phyloP scores from a whole-genome alignment of 2,888 invertebrate species.

The Calliphora vomitoria region DNA sequence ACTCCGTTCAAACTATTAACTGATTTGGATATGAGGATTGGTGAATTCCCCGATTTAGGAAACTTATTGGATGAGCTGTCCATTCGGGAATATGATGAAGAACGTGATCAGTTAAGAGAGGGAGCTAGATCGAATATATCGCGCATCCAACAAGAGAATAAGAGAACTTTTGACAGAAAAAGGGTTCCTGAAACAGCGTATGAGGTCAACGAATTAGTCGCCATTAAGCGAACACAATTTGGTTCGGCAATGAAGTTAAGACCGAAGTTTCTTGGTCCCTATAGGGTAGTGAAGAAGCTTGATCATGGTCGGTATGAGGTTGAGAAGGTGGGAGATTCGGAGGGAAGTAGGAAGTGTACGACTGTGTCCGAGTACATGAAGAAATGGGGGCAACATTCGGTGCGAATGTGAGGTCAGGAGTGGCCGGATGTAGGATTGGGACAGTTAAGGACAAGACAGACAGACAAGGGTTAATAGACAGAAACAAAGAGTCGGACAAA shows the following conservation, averaged over 20 bases:
- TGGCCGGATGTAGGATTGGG: no score
- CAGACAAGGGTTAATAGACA: no score
- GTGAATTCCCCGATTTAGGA: background rate
- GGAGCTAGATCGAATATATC: slow-evolving; percentile 30
- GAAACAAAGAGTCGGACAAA: no score
- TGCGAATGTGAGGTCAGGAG: no score
- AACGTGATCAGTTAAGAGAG: slow-evolving; percentile 26
- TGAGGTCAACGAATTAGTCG: background rate
- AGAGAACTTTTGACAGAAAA: slow-evolving; percentile 12
- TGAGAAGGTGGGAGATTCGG: slow-evolving; percentile 20
- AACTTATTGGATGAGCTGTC: background rate
- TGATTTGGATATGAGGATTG: background rate
- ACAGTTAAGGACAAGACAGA: no score
- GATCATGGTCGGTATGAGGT: slow-evolving; percentile 34
- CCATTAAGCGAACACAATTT: slow-evolving; percentile 64
- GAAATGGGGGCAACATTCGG: no score
- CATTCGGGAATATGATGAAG: background rate
- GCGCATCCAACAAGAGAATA: slow-evolving; percentile 51
- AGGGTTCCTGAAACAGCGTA: slow-evolving; percentile 21
- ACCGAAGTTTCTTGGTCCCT: slow-evolving; percentile 59
- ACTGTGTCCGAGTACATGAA: no score
- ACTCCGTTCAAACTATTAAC: background rate
- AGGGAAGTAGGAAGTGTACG: no score
- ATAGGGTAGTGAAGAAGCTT: slow-evolving; percentile 15
- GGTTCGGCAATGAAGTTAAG: slow-evolving; percentile 43